These are phyloP conservation scores for Brachionus rotundiformis DNA, from an alignment of 1,140 invertebrate genomes.

Conservation along the genomic window DNA sequence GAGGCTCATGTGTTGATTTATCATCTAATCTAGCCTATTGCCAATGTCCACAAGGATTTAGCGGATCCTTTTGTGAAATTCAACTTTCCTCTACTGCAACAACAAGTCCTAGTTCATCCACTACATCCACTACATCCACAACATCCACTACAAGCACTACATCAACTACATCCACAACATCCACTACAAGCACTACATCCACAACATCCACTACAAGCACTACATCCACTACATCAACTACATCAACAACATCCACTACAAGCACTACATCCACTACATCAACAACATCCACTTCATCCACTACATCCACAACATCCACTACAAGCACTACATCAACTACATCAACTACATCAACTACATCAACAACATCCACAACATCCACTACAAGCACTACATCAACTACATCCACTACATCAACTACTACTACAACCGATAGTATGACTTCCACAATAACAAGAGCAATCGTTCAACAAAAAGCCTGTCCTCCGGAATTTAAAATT, in stretches of 20 bases:
- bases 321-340: not conserved
- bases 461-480: not conserved
- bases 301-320: not conserved
- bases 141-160: not conserved
- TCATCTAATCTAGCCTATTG: not conserved
- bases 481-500: not conserved
- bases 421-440: not conserved
- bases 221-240: not conserved
- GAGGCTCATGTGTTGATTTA: not conserved
- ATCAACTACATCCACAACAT: not conserved
- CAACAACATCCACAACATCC: not conserved
- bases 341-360: not conserved
- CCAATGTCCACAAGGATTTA: not conserved
- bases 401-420: not conserved
- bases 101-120: not conserved
- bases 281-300: not conserved
- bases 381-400: not conserved
- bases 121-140: not conserved
- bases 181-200: not conserved
- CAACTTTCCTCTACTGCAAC: not conserved
- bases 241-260: not conserved
- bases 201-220: not conserved
- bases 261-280: not conserved
- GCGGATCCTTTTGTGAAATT: not conserved
- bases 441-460: not conserved